A percentile compares a stretch with the other conserved stretches of the same genome.
These are phyloP conservation scores for Doris montereyensis DNA, from an alignment of 2,888 invertebrate genomes.

Conservation along the genomic window DNA sequence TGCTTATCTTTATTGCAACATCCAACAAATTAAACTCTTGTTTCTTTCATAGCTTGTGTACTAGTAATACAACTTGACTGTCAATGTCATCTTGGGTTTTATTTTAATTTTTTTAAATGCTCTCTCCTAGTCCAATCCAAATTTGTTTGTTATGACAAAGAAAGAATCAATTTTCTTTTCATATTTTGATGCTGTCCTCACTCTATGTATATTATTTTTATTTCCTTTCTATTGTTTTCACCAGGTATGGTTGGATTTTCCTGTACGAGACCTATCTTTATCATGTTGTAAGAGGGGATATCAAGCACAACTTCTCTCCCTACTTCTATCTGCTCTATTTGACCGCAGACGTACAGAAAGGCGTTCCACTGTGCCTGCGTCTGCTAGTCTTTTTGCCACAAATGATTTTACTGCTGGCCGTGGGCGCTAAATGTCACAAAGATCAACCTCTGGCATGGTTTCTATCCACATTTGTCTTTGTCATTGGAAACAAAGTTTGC, in stretches of 20 bases:
- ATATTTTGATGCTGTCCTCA: no score
- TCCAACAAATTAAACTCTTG: no score
- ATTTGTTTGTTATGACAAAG: no score
- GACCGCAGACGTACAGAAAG: slow-evolving; percentile 46
- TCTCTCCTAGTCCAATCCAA: no score
- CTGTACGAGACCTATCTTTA: slow-evolving; percentile 93
- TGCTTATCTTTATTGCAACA: no score
- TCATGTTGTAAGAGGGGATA: slow-evolving; percentile 89
- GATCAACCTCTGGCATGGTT: slow-evolving; percentile 90
- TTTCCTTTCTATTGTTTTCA: neutral
- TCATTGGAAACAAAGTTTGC: slow-evolving; percentile 94
- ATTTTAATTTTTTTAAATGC: no score
- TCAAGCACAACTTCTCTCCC: slow-evolving; percentile 95
- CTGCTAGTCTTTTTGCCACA: slow-evolving; percentile 80
- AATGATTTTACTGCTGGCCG: slow-evolving; percentile 74
- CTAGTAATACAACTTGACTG: no score
- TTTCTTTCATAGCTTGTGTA: no score
- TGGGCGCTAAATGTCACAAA: slow-evolving; percentile 63
- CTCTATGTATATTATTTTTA: no score
- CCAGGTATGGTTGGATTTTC: slow-evolving; percentile 88
- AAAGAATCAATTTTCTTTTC: no score
- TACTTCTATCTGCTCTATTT: slow-evolving; percentile 95
- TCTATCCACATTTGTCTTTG: slow-evolving; percentile 87
- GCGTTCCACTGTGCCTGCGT: slow-evolving; percentile 75
- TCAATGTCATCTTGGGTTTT: no score